Evolutionary conservation across 2,113 vertebrate genomes (phyloP), one percentile per base, ranked within the genome.

Genomic region (Neofelis nebulosa): DNA sequence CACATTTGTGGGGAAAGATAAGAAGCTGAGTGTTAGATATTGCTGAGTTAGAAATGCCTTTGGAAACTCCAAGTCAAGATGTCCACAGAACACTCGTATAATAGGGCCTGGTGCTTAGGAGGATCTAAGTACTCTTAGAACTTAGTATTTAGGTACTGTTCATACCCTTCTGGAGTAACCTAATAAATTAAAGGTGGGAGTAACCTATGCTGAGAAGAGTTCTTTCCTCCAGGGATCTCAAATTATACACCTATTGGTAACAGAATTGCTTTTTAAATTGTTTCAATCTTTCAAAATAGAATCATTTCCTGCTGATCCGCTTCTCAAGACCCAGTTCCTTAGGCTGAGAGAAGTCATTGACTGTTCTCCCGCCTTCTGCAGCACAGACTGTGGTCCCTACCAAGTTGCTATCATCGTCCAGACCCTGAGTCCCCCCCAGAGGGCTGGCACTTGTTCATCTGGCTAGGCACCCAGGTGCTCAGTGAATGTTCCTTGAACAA

Each of bases 201-300:
- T 89, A 61, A 83, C 31, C 79, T 94, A 48, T 91, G 73, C n/a
- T 18, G n/a, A 88, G 86, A 83, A 91, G 19, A 71, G 41, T 31
- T 69, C 85, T 89, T 95, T 91, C 85, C 65, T 96, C 68, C 11
- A 78, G 48, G 68, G 25, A 87, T 52, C 81, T 95, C 57, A 95
- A 83, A 81, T 92, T 74, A 36, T 57, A 55, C 50, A 25, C 90
- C 85, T n/a, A 0, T 90, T 57, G 61, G 65, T 68, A 68, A 71
- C 71, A 97, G 69, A 91, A 88, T 85, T 95, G 92, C 73, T 92
- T 97, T 92, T 92, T 52, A 96, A 89, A 89, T 97, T 94, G 21
- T 15, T 63, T 80, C 52, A 73, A 33, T 73, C 86, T 68, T 98
- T 96, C 78, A 91, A 97, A 93, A 95, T 95, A 76, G 88, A 94